Base-by-base conservation (phyloP, 2,888 invertebrate genomes). In the Calephelis perditalis region DNA sequence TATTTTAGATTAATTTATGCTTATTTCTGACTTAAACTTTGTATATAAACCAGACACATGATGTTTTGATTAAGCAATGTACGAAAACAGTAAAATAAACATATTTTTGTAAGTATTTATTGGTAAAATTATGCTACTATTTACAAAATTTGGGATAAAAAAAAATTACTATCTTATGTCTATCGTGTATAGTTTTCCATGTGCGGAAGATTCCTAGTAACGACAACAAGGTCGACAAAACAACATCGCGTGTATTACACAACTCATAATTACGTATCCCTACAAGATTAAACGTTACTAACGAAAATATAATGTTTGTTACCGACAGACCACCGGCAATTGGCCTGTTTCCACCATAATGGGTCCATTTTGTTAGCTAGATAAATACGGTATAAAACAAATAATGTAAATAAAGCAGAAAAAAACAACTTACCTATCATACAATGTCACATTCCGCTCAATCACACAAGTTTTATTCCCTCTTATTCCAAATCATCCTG, bases 391-490 rank as follows among this genome's bases (percentile, higher is more conserved):
- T 72, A 76, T 78, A 76, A 73, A 73, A 73, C 73, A 73, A 76
- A 73, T 76, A 82, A 88, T 84, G 87, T 88, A 89, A 88, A 88
- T 88, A 88, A 87, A 89, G 83, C 71, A 74, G 77, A 79, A 77
- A 81, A 77, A 76, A 67, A 68, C 61, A 69, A 84, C 89, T 86
- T 72, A 90, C 90, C 90, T 90, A 84, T 87, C 84, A 87, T 89
- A 84, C 88, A 84, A 89, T 89, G 90, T 90, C 90, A 90, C 90
- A 90, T 91, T 89, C 90, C 90, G 89, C 84, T 90, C 84, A 89
- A 87, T 87, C 84, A 83, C 84, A 82, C 76, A 78, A 84, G 75
- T 81, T 81, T 82, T 86, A 89, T 84, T 82, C 75, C 76, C 80
- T 83, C 76, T 81, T 83, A 81, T 84, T 77, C 83, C 81, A 82